A percentile compares a stretch with the other conserved stretches of the same genome.
These are phyloP conservation scores for Drosophila setosimentum DNA, from an alignment of 2,888 invertebrate species.

Conservation along the genomic window DNA sequence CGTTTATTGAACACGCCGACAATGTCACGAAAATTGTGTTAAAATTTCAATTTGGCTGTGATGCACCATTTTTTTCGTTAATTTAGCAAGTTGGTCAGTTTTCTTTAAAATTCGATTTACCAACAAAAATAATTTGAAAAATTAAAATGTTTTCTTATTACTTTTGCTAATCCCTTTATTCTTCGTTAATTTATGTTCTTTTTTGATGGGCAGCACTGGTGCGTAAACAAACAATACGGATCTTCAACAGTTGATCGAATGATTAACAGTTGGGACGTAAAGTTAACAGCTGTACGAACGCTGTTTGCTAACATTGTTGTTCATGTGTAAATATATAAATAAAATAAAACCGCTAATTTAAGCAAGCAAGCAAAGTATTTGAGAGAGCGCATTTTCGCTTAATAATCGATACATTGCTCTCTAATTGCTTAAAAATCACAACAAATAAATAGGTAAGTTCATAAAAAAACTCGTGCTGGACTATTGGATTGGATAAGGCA, in stretches of 20 bases:
- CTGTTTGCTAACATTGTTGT: slow-evolving; percentile 13
- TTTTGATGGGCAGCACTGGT: background rate
- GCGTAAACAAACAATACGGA: background rate
- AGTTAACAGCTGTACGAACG: slow-evolving; percentile 10
- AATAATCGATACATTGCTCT: background rate
- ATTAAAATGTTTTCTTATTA: background rate
- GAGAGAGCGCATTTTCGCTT: background rate
- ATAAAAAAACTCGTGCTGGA: slow-evolving; percentile 5
- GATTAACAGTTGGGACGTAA: slow-evolving; percentile 9
- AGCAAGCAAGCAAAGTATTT: background rate
- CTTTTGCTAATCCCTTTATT: background rate
- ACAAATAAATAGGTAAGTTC: slow-evolving; percentile 7
- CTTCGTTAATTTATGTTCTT: background rate
- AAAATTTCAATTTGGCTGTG: background rate
- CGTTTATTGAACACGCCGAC: background rate
- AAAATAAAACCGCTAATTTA: background rate
- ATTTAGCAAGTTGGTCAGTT: background rate
- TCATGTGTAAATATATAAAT: background rate
- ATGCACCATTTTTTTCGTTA: background rate
- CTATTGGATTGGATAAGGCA: slow-evolving; percentile 14
- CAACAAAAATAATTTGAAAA: background rate
- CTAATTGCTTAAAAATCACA: background rate
- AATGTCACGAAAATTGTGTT: background rate
- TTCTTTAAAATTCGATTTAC: background rate
- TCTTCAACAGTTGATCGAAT: background rate